These are phyloP conservation scores for Pissodes strobi DNA, from an alignment of 1,140 invertebrate genomes.

Conservation along the genomic window DNA sequence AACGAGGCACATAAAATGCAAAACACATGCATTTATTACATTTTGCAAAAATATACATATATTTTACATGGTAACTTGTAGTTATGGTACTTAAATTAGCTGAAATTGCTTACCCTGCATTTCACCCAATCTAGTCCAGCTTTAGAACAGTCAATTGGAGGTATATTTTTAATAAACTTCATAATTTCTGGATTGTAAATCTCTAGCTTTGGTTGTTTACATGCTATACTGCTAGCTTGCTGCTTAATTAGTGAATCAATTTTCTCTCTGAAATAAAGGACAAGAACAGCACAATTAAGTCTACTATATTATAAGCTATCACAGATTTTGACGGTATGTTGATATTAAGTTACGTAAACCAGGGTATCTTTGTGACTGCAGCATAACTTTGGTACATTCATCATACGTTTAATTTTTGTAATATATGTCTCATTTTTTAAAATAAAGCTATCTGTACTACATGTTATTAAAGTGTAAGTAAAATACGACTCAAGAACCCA, in stretches of 20 bases:
- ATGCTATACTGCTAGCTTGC: conserved; percentile 51
- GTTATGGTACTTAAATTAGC: neutral
- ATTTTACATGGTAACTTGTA: neutral
- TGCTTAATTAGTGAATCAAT: conserved; percentile 36
- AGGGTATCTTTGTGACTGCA: too few relatives aligned
- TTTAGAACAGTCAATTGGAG: conserved; percentile 63
- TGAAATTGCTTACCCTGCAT: conserved; percentile 53
- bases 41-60: neutral
- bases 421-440: neutral
- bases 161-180: conserved; percentile 66
- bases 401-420: too few relatives aligned
- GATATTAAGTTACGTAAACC: neutral
- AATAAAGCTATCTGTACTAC: too few relatives aligned
- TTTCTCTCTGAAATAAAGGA: conserved; percentile 35
- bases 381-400: too few relatives aligned
- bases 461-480: too few relatives aligned
- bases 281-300: neutral
- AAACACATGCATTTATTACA: too few relatives aligned
- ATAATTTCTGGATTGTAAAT: conserved; percentile 70
- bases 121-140: conserved; percentile 64
- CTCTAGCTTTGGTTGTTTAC: conserved; percentile 68
- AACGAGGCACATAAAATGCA: too few relatives aligned
- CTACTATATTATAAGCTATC: neutral
- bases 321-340: neutral
- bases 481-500: too few relatives aligned